Base-by-base conservation (phyloP, 2,888 invertebrate genomes). In the Xestia xanthographa region DNA sequence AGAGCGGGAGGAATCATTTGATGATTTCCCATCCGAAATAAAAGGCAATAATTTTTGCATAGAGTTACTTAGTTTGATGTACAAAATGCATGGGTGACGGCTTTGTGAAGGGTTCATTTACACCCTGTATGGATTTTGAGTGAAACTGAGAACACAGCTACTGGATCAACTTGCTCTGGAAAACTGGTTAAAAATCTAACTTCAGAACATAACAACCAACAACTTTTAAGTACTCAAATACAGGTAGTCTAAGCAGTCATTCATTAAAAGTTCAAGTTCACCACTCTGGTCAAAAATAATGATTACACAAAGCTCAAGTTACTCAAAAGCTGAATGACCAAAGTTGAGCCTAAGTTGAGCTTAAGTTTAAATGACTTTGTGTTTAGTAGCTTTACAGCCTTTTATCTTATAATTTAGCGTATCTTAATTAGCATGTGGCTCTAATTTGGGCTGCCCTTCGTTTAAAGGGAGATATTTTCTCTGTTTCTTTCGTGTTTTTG, bases 321-420 rank as follows among this genome's bases (percentile, higher is more conserved):
- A 48, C 41, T 68, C 29, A 69, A 77, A 68, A 60, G 43, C 26
- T 26, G 38, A 78, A 79, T 69, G 29, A 66, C 43, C n/a, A 6
- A 75, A 82, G 66, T 82, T 75, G 17, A 14, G 26, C 26, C 45
- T 17, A 81, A 77, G 67, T 80, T 79, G 17, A 29, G 34, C 29
- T 22, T 45, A 65, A 72, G 62, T 69, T 75, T n/a, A 75, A 80
- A 66, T 60, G 66, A 77, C 70, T 82, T 71, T 22, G 72, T 58
- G 53, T 82, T 77, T 38, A 68, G 70, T 53, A 50, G 53, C 34
- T 45, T 60, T 74, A 56, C 66, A 50, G 53, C 66, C 34, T 71
- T 81, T 72, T 74, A 62, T 74, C 82, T 70, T 63, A 66, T 48
- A 69, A 72, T 60, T 81, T 72, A 75, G 78, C 45, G 45, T 66